Evolutionary conservation across 2,113 vertebrate species (phyloP), one percentile per base, ranked within the genome.

Genomic region (Pseudorectes ferrugineus): DNA sequence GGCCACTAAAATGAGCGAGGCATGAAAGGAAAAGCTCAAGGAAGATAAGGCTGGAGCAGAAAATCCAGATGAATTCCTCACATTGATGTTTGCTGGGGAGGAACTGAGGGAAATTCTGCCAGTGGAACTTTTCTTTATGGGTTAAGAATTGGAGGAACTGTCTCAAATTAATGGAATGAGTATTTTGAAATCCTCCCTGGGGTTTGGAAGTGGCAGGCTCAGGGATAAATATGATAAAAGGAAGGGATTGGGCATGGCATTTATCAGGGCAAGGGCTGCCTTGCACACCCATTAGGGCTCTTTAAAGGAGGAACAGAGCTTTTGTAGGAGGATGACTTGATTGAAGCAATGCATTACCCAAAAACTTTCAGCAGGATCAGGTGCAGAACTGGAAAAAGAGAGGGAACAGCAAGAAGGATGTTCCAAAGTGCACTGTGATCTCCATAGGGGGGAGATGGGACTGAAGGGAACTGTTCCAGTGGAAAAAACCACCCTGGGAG

Each of bases 1-100:
- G 86, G 67, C 62, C 89, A 25, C 49, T 13, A 14, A 38, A 88
- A 89, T 83, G 89, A 86, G 72, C 12, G 38, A 82, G 49, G 76
- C 75, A 73, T 48, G 76, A 91, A 83, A 86, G 71, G 63, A 91
- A 51, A 3, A 3, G 79, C 76, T 83, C 42, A 3, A 54, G 49
- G 63, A 77, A 94, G 93, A 92, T 92, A 92, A 92, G 46, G 72
- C 66, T 88, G 74, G 65, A 71, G 73, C 68, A 91, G 79, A 70
- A 91, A 86, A 92, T 54, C 80, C 81, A 38, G 85, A 92, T 52
- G 36, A 70, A 57, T 73, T 83, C 79, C 61, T 92, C 54, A 3
- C 59, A 29, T n/a, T 77, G 83, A 66, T 49, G 55, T 83, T 77
- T 71, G 46, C 76, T 46, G 63, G 40, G 55, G 46, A 85, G 80